Conservation (phyloP, 2,888 invertebrate genomes). For the Melikaiella ostensackeni region DNA sequence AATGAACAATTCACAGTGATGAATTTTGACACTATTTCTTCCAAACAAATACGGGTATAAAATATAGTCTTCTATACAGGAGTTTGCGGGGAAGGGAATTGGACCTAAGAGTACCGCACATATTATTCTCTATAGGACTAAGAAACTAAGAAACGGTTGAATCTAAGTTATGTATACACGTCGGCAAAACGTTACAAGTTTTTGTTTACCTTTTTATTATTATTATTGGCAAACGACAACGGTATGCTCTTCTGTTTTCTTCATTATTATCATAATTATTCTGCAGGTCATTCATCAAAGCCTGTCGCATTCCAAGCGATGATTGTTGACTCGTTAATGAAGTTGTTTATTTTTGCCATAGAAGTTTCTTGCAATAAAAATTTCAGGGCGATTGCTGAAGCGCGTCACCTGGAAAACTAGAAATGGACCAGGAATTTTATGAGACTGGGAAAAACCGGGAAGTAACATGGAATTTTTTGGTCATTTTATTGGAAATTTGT, state of each 20-base stretch:
- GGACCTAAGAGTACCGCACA: constrained; percentile 12
- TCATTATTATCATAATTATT: constrained; percentile 25
- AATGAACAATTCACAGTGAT: neutral
- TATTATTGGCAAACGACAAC: constrained; percentile 14
- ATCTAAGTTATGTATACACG: constrained; percentile 30
- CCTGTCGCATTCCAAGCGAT: neutral
- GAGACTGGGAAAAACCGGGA: too few relatives aligned
- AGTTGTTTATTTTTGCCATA: neutral
- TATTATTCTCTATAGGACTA: constrained; percentile 9
- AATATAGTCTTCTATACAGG: neutral
- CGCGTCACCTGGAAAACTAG: too few relatives aligned
- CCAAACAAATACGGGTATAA: neutral
- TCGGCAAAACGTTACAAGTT: constrained; percentile 19
- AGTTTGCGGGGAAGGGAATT: neutral
- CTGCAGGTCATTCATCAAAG: constrained; percentile 10
- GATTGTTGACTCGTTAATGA: constrained; percentile 1
- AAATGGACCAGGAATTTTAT: too few relatives aligned
- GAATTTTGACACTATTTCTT: neutral
- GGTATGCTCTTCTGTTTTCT: constrained; percentile 21
- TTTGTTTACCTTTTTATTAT: constrained; percentile 5
- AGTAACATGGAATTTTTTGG: too few relatives aligned
- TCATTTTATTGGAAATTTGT: too few relatives aligned
- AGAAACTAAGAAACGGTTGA: constrained; percentile 24
- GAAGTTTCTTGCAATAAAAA: neutral
- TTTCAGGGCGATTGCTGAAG: too few relatives aligned